A percentile compares a stretch with the other conserved stretches of the same genome.
Evolutionary conservation across 2,888 invertebrate species (phyloP).

Genomic region (Poecilus cupreus): DNA sequence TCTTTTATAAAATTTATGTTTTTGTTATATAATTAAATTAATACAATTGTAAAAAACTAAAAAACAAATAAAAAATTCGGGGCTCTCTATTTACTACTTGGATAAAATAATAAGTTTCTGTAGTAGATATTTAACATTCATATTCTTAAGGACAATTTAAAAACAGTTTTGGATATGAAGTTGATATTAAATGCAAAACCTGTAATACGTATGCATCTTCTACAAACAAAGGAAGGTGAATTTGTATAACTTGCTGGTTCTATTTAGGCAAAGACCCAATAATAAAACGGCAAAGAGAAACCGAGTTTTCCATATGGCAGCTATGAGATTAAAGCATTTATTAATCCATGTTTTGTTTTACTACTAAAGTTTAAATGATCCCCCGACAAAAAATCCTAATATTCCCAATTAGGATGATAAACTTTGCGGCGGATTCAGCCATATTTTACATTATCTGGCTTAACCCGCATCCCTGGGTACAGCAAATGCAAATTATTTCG

Average conservation of each 20-base stretch:
- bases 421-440: neutral
- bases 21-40: no score
- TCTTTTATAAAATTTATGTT: no score
- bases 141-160: neutral
- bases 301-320: neutral
- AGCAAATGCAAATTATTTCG: slow-evolving; percentile 43
- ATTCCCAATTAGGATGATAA: slow-evolving; percentile 33
- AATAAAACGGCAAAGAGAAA: neutral
- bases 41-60: no score
- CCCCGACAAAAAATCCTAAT: slow-evolving; percentile 17
- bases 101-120: no score
- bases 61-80: no score
- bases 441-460: slow-evolving; percentile 42
- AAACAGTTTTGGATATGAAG: no score
- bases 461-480: neutral
- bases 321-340: slow-evolving; percentile 4
- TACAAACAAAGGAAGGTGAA: no score
- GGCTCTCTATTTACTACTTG: no score
- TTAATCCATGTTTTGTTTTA: slow-evolving; percentile 8
- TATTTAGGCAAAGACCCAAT: neutral
- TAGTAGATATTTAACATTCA: neutral
- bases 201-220: no score
- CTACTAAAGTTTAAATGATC: neutral
- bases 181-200: no score
- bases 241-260: no score